Evolutionary conservation across 2,113 vertebrate genomes (phyloP), one percentile per base, ranked within the genome.

Genomic region (Amia ocellicauda): DNA sequence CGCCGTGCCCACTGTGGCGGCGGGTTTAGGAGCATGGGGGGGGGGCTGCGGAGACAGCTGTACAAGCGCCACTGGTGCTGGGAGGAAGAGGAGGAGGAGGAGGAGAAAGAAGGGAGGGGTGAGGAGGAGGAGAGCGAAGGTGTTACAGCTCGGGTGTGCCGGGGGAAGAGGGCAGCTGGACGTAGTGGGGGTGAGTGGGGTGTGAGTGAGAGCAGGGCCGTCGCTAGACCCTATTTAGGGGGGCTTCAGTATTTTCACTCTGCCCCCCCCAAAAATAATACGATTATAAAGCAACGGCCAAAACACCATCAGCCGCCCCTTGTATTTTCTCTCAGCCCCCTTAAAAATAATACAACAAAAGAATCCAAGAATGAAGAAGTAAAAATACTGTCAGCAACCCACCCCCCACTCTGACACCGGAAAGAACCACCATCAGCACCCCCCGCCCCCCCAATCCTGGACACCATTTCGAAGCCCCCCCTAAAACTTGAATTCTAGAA

Each of bases 1-100:
- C 67, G 61, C 3, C 53, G n/a, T 10, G 22, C 28, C n/a, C 67
- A 69, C 4, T 67, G 66, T 42, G 11, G 50, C 19, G 29, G 13
- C 14, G 28, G 26, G 17, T 65, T 61, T 50, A 11, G 4, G 9
- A 53, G 23, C 36, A 10, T 36, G 10, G 40, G 3, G 17, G 58
- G 62, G 4, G 19, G 22, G 22, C 2, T n/a, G 17, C 68, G 23
- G 8, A 3, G 19, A 2, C 17, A 7, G 23, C 9, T 11, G n/a
- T n/a, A n/a, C n/a, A n/a, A n/a, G 7, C 51, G 19, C 8, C 19
- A 11, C 19, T 10, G 19, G 19, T 3, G 49, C 28, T 41, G 51
- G 51, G n/a, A 22, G 14, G 19, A 55, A 16, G 27, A 26, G 17
- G 47, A 65, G 7, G 43, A 60, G 23, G 29, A 42, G 9, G 43